These are phyloP conservation scores for Pomacea canaliculata DNA, from an alignment of 2,888 invertebrate species.

Conservation along the genomic window DNA sequence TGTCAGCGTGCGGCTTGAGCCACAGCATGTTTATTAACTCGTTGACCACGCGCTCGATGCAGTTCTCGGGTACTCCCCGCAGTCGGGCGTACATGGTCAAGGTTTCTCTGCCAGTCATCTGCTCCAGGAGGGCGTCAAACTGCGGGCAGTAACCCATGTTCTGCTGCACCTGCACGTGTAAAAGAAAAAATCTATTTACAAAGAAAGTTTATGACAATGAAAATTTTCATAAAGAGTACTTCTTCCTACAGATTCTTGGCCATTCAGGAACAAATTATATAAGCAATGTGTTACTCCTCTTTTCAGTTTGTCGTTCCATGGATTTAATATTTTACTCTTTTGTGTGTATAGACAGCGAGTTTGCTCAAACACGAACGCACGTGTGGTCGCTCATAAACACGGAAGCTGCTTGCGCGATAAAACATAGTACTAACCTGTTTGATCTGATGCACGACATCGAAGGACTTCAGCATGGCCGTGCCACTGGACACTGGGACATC, in stretches of 20 bases:
- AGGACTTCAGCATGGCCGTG: constrained; percentile 78
- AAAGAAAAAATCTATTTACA: no score
- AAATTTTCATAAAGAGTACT: no score
- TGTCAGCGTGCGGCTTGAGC: constrained; percentile 62
- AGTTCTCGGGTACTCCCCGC: constrained; percentile 69
- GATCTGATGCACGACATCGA: constrained; percentile 50
- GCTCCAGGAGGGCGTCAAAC: constrained; percentile 83
- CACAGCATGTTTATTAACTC: constrained; percentile 48
- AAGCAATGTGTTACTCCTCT: no score
- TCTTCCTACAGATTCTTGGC: no score
- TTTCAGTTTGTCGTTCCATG: no score
- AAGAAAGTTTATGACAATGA: no score
- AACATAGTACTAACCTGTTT: constrained; percentile 1
- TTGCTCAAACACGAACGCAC: no score
- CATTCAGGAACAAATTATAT: no score
- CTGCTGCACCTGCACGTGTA: constrained; percentile 76
- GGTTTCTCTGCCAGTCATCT: constrained; percentile 83
- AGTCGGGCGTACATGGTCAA: constrained; percentile 80
- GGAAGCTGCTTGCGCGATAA: no score
- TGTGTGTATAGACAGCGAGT: no score
- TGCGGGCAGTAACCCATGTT: constrained; percentile 92
- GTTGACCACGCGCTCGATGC: constrained; percentile 53
- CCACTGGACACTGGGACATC: constrained; percentile 81
- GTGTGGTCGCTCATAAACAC: no score
- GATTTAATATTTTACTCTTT: no score